These are phyloP conservation scores for Anhinga anhinga DNA, from an alignment of 2,113 vertebrate species.

Conservation along the genomic window DNA sequence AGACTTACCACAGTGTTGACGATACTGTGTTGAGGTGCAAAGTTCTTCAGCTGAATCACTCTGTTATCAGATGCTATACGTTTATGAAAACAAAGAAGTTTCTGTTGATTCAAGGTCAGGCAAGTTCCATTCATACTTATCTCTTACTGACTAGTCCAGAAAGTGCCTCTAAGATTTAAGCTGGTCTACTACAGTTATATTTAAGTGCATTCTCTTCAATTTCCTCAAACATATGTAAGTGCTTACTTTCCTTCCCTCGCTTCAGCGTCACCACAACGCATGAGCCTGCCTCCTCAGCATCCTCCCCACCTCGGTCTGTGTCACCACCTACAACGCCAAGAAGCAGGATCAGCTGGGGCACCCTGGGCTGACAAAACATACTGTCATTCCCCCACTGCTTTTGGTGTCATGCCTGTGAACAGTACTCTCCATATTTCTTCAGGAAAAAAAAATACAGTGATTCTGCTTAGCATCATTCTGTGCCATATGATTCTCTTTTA, in stretches of 20 bases:
- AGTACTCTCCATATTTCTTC: not conserved
- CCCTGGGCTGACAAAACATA: not conserved
- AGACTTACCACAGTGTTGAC: not conserved
- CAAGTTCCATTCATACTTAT: not conserved
- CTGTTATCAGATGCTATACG: not conserved
- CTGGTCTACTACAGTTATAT: not conserved
- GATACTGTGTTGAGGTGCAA: not conserved
- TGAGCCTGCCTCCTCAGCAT: not conserved
- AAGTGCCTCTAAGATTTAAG: not conserved
- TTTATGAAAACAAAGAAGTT: constrained; percentile 1
- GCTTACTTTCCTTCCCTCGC: not conserved
- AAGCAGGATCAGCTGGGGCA: not conserved
- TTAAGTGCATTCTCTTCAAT: not conserved
- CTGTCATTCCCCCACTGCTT: not conserved
- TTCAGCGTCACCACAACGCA: not conserved
- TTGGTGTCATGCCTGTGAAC: not conserved
- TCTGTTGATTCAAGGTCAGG: constrained; percentile 10
- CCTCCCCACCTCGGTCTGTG: not conserved
- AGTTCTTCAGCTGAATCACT: not conserved
- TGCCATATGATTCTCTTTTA: not conserved
- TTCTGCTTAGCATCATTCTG: not conserved
- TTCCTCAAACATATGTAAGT: not conserved
- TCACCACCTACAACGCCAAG: not conserved
- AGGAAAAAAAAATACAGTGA: not conserved
- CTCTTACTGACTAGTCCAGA: not conserved